A percentile compares a stretch with the other conserved stretches of the same genome.
Evolutionary conservation across 2,113 vertebrate genomes (phyloP).

Genomic region (Tyrannus savana): DNA sequence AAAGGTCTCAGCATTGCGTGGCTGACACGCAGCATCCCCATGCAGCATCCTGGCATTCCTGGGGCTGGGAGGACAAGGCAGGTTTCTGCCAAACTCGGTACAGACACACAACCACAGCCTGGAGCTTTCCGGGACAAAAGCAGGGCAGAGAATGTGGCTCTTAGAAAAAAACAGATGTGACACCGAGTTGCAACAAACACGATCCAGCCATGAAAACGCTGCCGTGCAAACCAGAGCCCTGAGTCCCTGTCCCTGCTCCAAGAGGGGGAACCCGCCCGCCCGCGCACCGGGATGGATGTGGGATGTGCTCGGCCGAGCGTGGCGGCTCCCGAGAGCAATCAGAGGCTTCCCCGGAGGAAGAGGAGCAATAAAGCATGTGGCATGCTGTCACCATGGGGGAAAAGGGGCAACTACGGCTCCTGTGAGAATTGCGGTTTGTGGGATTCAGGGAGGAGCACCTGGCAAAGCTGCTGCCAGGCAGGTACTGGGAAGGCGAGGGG

Average conservation of each 20-base stretch:
- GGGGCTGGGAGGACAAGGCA: neutral
- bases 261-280: neutral
- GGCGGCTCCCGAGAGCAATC: neutral
- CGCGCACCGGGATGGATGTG: rapidly evolving
- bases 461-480: rapidly evolving
- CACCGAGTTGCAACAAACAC: too few relatives aligned
- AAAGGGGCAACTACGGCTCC: neutral
- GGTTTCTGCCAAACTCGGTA: neutral
- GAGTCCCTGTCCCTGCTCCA: neutral
- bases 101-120: neutral
- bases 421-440: neutral
- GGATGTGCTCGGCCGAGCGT: neutral
- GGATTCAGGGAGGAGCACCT: neutral
- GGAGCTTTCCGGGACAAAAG: neutral
- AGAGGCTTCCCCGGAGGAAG: neutral
- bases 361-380: slow-evolving; percentile 2
- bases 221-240: rapidly evolving
- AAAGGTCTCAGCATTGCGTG: neutral
- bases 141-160: rapidly evolving
- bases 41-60: neutral
- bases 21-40: neutral
- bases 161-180: neutral
- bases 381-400: neutral
- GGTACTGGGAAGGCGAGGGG: rapidly evolving
- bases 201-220: rapidly evolving